Percentiles rank a stretch among this genome's conserved stretches.
Conservation (phyloP, 2,888 invertebrate species). For the Drosophila barbarae region DNA sequence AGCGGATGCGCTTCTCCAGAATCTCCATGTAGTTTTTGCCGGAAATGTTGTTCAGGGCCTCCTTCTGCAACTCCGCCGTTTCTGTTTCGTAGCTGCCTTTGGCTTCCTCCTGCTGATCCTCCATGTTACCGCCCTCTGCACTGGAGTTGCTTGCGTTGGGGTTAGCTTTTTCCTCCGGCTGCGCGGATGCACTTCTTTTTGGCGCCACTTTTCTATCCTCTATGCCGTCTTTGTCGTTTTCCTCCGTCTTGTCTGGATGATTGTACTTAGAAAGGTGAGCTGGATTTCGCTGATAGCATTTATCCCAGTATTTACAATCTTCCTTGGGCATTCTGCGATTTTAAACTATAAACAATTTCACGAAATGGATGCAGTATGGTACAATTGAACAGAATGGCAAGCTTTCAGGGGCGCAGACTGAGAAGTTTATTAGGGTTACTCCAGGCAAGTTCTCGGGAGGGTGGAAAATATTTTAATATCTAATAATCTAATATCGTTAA, state of each 20-base stretch:
- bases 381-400: conserved; percentile 17
- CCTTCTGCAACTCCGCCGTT: conserved; percentile 60
- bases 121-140: conserved; percentile 20
- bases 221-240: neutral
- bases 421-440: neutral
- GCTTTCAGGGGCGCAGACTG: conserved; percentile 2
- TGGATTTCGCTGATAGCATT: conserved; percentile 91
- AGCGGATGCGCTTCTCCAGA: conserved; percentile 68
- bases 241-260: conserved; percentile 83
- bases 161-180: conserved; percentile 29
- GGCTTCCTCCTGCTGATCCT: conserved; percentile 7
- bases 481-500: no score
- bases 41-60: conserved; percentile 70
- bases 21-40: conserved; percentile 75
- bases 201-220: conserved; percentile 58
- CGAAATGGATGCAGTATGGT: conserved; percentile 1
- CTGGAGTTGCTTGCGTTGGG: conserved; percentile 27
- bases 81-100: conserved; percentile 52
- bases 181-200: conserved; percentile 49
- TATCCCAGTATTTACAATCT: conserved; percentile 87
- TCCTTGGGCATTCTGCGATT: conserved; percentile 79
- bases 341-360: conserved; percentile 10
- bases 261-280: conserved; percentile 87
- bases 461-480: neutral
- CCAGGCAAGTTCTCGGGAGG: neutral